Evolutionary conservation across 2,888 invertebrate species (phyloP).

Genomic region (Panzeria rudis): DNA sequence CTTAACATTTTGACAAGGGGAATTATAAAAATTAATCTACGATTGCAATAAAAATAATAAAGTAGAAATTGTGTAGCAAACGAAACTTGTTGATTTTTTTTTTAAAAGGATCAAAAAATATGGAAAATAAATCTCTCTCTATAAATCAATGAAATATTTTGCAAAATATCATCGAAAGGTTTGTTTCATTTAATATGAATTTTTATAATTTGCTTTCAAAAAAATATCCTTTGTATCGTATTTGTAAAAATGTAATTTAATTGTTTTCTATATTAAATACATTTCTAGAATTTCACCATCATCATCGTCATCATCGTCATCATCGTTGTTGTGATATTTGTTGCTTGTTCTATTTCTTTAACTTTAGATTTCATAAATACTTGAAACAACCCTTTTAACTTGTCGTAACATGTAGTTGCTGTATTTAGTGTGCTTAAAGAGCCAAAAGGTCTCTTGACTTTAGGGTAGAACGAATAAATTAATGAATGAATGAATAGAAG

Average conservation of each 20-base stretch:
- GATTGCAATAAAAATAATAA: conserved; percentile 52
- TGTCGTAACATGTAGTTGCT: conserved; percentile 12
- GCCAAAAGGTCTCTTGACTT: conserved; percentile 53
- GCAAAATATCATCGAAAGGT: neutral
- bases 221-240: neutral
- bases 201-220: neutral
- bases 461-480: conserved; percentile 15
- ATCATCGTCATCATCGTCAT: conserved; percentile 5
- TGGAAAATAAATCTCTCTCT: neutral
- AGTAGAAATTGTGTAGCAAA: conserved; percentile 14
- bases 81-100: conserved; percentile 61
- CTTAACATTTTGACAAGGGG: conserved; percentile 56
- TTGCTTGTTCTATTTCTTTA: neutral
- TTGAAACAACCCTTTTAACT: conserved; percentile 59
- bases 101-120: conserved; percentile 25
- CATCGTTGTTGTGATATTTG: conserved; percentile 26
- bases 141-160: conserved; percentile 7
- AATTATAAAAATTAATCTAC: conserved; percentile 65
- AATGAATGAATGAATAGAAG: too few relatives aligned
- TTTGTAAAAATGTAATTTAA: conserved; percentile 43
- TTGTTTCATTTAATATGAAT: neutral
- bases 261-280: conserved; percentile 33
- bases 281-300: conserved; percentile 40
- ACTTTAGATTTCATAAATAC: neutral
- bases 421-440: conserved; percentile 39